A percentile compares a stretch with the other conserved stretches of the same genome.
Conservation (phyloP, 2,888 invertebrate genomes). For the Hedychridium roseum region DNA sequence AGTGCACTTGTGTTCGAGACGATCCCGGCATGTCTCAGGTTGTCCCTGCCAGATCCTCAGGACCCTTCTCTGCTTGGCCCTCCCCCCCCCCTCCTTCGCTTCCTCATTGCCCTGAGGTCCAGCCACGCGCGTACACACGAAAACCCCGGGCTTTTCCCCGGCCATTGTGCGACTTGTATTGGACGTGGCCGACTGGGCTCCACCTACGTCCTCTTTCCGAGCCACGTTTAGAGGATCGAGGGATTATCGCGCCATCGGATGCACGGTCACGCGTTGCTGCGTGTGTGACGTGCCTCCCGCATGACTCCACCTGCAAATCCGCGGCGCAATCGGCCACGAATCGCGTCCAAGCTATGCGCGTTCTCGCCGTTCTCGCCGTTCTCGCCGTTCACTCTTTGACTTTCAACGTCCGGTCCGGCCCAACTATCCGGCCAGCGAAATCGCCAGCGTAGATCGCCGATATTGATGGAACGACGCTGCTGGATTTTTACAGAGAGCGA, state of each 20-base stretch:
- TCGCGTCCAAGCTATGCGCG: slow-evolving; percentile 24
- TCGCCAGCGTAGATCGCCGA: too few relatives aligned
- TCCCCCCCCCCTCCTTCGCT: not conserved
- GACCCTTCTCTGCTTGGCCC: not conserved
- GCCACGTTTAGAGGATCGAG: slow-evolving; percentile 24
- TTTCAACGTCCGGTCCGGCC: not conserved
- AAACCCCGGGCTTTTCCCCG: slow-evolving; percentile 11
- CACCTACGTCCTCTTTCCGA: slow-evolving; percentile 32
- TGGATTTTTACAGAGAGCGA: too few relatives aligned
- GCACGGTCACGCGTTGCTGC: slow-evolving; percentile 52
- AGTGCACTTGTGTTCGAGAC: slow-evolving; percentile 47
- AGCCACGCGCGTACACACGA: slow-evolving; percentile 13
- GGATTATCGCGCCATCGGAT: slow-evolving; percentile 50
- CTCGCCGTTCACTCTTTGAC: not conserved
- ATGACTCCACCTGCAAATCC: slow-evolving; percentile 50
- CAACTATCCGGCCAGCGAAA: not conserved
- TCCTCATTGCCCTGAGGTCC: slow-evolving; percentile 2
- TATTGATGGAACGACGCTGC: too few relatives aligned
- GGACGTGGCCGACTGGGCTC: slow-evolving; percentile 19
- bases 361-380: not conserved
- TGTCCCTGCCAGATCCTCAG: too few relatives aligned
- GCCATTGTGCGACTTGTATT: slow-evolving; percentile 16
- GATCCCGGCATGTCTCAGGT: slow-evolving; percentile 33
- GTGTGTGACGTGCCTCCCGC: slow-evolving; percentile 36
- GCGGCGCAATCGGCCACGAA: slow-evolving; percentile 26